Percentiles rank a stretch among this genome's conserved stretches.
These are phyloP conservation scores for Synanthedon tipuliformis DNA, from an alignment of 2,888 invertebrate genomes.

Conservation along the genomic window DNA sequence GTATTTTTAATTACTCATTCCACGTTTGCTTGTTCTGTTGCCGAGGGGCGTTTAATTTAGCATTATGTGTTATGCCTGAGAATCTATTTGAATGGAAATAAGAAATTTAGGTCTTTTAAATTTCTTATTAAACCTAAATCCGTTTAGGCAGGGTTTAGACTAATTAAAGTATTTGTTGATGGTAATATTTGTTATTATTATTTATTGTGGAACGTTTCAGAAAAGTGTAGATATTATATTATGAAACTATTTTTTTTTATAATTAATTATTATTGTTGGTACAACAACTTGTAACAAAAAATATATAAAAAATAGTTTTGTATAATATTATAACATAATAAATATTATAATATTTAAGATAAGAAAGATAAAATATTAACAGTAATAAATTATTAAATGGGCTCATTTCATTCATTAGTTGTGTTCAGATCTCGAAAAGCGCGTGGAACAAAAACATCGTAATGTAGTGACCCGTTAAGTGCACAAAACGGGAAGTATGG, in stretches of 20 bases:
- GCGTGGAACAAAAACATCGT: slow-evolving; percentile 10
- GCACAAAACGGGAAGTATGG: slow-evolving; percentile 51
- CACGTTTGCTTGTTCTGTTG: not conserved
- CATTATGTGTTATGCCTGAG: not conserved
- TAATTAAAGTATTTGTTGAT: not conserved
- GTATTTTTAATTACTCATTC: slow-evolving; percentile 1
- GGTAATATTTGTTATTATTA: not conserved
- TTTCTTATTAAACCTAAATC: too few species aligned
- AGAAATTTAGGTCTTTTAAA: slow-evolving; percentile 1
- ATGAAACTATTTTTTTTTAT: too few species aligned
- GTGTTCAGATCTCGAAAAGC: slow-evolving; percentile 4
- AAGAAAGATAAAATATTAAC: too few species aligned
- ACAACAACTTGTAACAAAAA: too few species aligned
- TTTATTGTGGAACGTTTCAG: not conserved
- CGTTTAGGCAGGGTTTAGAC: too few species aligned
- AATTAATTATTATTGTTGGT: too few species aligned
- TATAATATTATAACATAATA: too few species aligned
- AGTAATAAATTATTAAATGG: not conserved
- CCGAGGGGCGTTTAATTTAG: slow-evolving; percentile 1
- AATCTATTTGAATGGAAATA: not conserved
- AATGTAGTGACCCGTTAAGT: slow-evolving; percentile 47
- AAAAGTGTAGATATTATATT: not conserved
- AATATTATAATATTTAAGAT: too few species aligned
- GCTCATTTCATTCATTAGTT: not conserved
- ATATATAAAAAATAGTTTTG: too few species aligned